Evolutionary conservation across 2,113 vertebrate genomes (phyloP).

Genomic region (Lonchura striata): DNA sequence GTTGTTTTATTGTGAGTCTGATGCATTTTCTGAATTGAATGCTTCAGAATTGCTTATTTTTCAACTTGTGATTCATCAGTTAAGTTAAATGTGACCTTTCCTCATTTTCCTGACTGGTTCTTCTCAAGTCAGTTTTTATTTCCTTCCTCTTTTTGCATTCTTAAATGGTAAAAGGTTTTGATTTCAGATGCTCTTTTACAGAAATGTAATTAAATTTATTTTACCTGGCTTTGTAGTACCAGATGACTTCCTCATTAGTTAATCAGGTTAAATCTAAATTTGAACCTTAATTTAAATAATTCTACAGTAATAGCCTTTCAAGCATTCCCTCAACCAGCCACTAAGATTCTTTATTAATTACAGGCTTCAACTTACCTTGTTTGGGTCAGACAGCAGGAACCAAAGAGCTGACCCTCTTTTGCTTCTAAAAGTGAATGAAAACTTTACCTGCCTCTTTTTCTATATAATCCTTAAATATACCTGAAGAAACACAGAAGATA

Average conservation of each 20-base stretch:
- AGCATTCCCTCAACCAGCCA: not conserved
- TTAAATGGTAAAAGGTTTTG: not conserved
- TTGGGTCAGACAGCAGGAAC: not conserved
- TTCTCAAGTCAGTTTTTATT: not conserved
- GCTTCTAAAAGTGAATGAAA: not conserved
- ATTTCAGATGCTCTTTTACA: not conserved
- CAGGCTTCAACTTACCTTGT: not conserved
- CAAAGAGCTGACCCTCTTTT: not conserved
- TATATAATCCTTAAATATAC: not conserved
- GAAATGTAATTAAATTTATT: not conserved
- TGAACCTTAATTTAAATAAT: not conserved
- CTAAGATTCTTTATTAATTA: not conserved
- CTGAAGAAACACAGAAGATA: not conserved
- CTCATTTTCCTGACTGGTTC: not conserved
- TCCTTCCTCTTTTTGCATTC: not conserved
- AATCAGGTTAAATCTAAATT: not conserved
- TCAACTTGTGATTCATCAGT: not conserved
- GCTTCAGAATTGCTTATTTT: not conserved
- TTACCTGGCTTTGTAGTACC: not conserved
- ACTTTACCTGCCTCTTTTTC: not conserved
- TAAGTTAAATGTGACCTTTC: not conserved
- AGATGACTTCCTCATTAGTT: not conserved
- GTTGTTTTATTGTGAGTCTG: not conserved
- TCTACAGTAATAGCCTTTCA: not conserved
- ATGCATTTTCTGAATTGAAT: not conserved